Base-by-base conservation (phyloP, 2,797 vertebrate genomes). In the Neoniphon sammara region DNA sequence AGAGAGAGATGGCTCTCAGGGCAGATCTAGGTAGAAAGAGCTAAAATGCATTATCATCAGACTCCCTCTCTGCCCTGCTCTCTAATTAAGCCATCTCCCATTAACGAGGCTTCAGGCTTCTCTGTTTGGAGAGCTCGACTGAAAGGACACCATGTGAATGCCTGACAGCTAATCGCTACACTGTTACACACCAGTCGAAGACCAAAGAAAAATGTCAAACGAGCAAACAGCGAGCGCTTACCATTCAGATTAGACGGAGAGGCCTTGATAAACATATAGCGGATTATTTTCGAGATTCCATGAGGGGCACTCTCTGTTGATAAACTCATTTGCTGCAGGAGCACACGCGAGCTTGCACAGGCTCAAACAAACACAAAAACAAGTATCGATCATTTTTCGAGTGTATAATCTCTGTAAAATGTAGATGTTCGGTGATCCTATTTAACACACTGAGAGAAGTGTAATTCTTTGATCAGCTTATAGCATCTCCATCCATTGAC, bases 21-120 rank as follows among this genome's bases (percentile, higher is more conserved):
- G 46, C 63, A 82, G 46, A 55, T 52, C 65, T 50, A 59, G 58
- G 75, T 75, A 68, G 72, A 71, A 78, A 62, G 66, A 73, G 62
- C 49, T 70, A 52, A 86, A 88, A 87, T 81, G 68, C 75, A 84
- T 77, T 83, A 81, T 81, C 53, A 82, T 82, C 74, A 55, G 68
- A 44, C 61, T 78, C 62, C 53, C 77, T 77, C 56, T 36, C 59
- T 70, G 63, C 31, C 42, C 61, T 58, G 46, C 50, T 77, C 73
- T 70, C 81, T 90, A 89, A 91, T 91, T 87, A 90, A 89, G 81
- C 73, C 73, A 67, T 91, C 78, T 77, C 77, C 70, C 66, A n/a
- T 75, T 84, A 86, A 85, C 80, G 80, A 81, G 84, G 66, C 83
- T 84, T 68, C 71, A 82, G 82, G 80, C 73, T 64, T 20, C 70